Base-by-base conservation (phyloP, 1,140 invertebrate genomes). In the Drosophila nigromelanica region DNA sequence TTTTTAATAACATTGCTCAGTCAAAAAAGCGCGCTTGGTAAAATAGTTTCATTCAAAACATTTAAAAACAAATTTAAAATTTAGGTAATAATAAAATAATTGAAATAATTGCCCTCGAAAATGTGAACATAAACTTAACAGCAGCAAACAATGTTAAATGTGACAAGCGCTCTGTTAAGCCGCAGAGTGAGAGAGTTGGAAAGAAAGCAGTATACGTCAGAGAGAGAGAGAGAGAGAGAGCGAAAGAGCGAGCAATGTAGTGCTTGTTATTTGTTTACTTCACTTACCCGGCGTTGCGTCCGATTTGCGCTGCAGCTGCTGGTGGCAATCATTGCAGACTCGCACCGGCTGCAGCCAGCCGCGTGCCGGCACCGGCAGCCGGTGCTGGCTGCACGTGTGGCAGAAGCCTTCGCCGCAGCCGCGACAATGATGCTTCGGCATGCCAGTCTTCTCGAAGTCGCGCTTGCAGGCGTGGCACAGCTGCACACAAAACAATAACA, bases 351-450 rank as follows among this genome's bases (percentile, higher is more conserved):
- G 72, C 12, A 92, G 91, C 95, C 95, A 96, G 55, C 95, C 95
- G 73, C 94, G 93, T 4, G 92, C 91, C 5, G 95, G 95, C 24
- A 96, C 95, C 15, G 94, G 93, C 63, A 93, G 92, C 10, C 89
- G 92, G 33, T 93, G 93, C 2, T 93, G 93, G 1, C 95, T 95
- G 82, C 95, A 96, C 10, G 91, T 90, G 50, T 94, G 93, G 80
- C 96, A 95, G 80, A 97, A 95, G 40, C 95, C 95, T 90, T 96
- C 93, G 15, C 95, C 95, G 89, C 95, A 97, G 0, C 94, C 93
- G 27, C 96, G 94, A 85, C 97, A 97, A 78, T 97, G 97, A 86
- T 97, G 97, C 71, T 96, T 97, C 37, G 81, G 67, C 3, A 93
- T 92, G 21, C 93, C 93, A 5, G 91, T 91, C 6, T 91, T 73